These are phyloP conservation scores for Ceyx margarethae DNA, from an alignment of 2,113 vertebrate species.

Conservation along the genomic window DNA sequence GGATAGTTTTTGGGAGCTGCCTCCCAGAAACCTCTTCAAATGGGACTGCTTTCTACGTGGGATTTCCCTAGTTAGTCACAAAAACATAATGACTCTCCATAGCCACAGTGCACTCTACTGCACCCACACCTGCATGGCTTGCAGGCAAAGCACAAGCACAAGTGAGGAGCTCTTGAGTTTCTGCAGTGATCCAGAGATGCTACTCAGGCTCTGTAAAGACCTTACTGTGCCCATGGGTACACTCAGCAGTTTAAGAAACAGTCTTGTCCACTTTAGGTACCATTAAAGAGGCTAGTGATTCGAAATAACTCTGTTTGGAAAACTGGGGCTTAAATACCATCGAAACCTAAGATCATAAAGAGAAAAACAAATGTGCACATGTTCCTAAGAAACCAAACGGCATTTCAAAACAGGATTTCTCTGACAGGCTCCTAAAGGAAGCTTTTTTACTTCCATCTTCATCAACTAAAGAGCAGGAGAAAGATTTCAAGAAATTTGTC, in stretches of 20 bases:
- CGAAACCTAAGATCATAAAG: conserved; percentile 11
- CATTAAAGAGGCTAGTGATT: not conserved
- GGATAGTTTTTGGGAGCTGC: not conserved
- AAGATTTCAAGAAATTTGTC: not conserved
- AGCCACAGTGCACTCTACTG: not conserved
- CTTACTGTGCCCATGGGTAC: not conserved
- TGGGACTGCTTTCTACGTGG: not conserved
- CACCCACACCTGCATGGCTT: not conserved
- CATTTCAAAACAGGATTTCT: conserved; percentile 6
- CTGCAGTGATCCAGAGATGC: not conserved
- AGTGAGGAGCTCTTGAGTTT: not conserved
- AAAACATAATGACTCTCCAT: not conserved
- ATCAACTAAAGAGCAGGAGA: not conserved
- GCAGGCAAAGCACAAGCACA: not conserved
- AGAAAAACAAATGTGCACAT: conserved; percentile 24
- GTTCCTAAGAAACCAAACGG: conserved; percentile 9
- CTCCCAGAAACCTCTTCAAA: not conserved
- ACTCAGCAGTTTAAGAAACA: not conserved
- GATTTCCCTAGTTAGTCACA: not conserved
- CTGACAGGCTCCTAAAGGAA: not conserved
- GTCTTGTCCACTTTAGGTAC: not conserved
- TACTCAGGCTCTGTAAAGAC: not conserved
- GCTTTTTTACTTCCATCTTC: not conserved
- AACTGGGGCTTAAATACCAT: not conserved
- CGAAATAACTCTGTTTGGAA: not conserved